phyloP scores from a whole-genome alignment of 2,797 vertebrate species.

The Mus caroli region DNA sequence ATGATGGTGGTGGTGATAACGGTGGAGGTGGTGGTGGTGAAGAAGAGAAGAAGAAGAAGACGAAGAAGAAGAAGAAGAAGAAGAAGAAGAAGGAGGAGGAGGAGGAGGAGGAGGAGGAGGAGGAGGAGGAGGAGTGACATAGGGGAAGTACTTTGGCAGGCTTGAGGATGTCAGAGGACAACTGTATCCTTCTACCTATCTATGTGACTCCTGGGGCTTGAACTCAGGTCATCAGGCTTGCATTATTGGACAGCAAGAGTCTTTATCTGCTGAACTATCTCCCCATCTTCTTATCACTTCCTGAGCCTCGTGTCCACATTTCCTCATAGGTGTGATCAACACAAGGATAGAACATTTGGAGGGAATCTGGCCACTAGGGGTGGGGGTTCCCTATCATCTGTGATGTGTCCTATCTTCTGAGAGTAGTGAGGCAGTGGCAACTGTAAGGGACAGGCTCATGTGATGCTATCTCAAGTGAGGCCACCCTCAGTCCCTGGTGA shows the following conservation, averaged over 20 bases:
- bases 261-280: neutral
- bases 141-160: neutral
- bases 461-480: neutral
- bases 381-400: neutral
- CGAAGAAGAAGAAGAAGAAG: neutral
- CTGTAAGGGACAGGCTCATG: neutral
- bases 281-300: neutral
- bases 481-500: neutral
- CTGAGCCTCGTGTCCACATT: neutral
- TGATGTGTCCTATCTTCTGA: neutral
- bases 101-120: no score
- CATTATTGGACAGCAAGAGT: no score
- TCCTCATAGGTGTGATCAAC: neutral
- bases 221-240: neutral
- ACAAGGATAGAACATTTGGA: neutral
- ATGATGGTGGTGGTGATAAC: neutral
- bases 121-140: no score
- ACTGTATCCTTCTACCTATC: neutral
- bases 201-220: neutral
- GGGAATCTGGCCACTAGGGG: neutral
- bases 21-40: neutral
- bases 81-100: no score
- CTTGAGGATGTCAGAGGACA: neutral
- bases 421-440: neutral
- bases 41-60: rapidly evolving